Evolutionary conservation across 2,113 vertebrate species (phyloP), one percentile per base, ranked within the genome.

Genomic region (Onychostoma macrolepis): DNA sequence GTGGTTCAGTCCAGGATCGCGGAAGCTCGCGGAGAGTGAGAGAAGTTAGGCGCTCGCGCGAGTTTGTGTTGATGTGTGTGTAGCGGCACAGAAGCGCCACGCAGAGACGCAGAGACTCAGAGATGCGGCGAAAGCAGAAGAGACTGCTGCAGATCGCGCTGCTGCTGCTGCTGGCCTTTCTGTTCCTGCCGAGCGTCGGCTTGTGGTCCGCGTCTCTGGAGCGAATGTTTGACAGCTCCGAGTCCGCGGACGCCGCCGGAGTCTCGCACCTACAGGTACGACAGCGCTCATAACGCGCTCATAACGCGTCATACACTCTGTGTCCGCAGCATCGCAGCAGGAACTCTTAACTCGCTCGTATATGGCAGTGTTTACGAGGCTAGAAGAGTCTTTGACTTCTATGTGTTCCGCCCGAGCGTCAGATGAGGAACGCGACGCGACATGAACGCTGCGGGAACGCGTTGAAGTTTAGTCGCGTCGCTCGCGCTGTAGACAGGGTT

Each of bases 81-180:
- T 17, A 2, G n/a, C 9, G 33, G 1, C 21, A 11, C 4, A 10
- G 21, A 41, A 24, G 11, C 9, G 9, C 4, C 2, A 5, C 0
- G 10, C 7, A 80, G 74, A 91, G 48, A 5, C 0, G 10, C 7
- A 80, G 74, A 91, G 48, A 28, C 58, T 79, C 90, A 91, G 94
- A 93, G 85, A 99, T 99, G 97, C 95, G 97, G 94, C 96, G 97
- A 91, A 98, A 96, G 89, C 94, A 98, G 94, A 99, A 99, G 95
- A 91, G 97, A 92, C 90, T 98, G 88, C 93, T 99, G 93, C 97
- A 98, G 96, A 89, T 96, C 89, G 94, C 95, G 82, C 96, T 96
- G 90, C 92, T 99, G 94, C 94, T 95, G 88, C 85, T 97, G 69
- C 95, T 93, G 91, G 97, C 95, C 90, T 95, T 98, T n/a, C 94